phyloP scores from a whole-genome alignment of 2,113 vertebrate genomes.

The Nematolebias whitei region DNA sequence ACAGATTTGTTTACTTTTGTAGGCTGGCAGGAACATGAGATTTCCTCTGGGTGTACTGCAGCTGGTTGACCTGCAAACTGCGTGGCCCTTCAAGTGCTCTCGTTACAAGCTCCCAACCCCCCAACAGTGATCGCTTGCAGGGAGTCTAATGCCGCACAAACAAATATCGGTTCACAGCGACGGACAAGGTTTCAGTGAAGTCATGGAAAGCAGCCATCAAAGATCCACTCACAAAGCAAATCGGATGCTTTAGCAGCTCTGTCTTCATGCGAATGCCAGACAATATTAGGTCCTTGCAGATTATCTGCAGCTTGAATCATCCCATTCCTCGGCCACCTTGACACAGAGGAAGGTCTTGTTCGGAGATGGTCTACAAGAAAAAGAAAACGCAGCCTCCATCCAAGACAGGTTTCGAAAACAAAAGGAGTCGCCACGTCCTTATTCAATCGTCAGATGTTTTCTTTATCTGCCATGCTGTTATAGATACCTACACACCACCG shows the following conservation, averaged over 20 bases:
- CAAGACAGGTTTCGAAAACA: conserved; percentile 7
- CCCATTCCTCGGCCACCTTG: conserved; percentile 46
- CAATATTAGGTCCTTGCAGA: conserved; percentile 51
- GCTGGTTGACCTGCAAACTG: conserved; percentile 61
- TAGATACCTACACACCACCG: not conserved
- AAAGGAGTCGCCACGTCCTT: not conserved
- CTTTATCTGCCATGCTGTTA: not conserved
- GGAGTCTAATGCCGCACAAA: conserved; percentile 26
- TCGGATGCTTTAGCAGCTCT: conserved; percentile 26
- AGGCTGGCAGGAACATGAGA: conserved; percentile 76
- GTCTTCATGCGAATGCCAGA: conserved; percentile 39
- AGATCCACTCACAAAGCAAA: conserved; percentile 1
- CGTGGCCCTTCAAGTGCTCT: conserved; percentile 48
- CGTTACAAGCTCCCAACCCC: conserved; percentile 13
- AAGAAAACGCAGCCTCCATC: conserved; percentile 34
- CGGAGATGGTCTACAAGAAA: conserved; percentile 34
- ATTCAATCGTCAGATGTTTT: not conserved
- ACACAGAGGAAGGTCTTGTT: conserved; percentile 68
- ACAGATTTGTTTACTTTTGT: conserved; percentile 73
- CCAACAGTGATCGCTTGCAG: too few relatives aligned
- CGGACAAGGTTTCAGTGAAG: conserved; percentile 25
- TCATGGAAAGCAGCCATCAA: not conserved
- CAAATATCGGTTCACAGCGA: conserved; percentile 26
- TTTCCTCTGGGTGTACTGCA: conserved; percentile 72
- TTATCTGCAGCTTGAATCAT: conserved; percentile 51